phyloP scores from a whole-genome alignment of 2,113 vertebrate genomes.

The Colossoma macropomum region DNA sequence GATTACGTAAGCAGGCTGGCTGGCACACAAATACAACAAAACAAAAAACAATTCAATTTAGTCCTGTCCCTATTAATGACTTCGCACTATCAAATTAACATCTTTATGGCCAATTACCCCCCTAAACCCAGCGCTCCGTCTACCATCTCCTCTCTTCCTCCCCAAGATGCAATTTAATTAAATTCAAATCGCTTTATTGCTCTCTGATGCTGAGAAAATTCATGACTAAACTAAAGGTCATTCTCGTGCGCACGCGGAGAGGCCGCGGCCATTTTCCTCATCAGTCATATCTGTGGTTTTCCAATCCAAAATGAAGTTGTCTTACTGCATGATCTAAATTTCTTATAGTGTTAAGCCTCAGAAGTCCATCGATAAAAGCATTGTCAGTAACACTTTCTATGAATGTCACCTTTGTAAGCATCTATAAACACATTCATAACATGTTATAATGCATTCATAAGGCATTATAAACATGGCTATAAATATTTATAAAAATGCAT shows the following conservation, averaged over 20 bases:
- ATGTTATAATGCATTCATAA: too few relatives aligned
- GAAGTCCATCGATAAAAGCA: neutral
- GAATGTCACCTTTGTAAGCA: too few relatives aligned
- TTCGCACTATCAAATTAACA: slow-evolving; percentile 38
- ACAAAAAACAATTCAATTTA: neutral
- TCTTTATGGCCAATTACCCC: slow-evolving; percentile 26
- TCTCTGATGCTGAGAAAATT: slow-evolving; percentile 18
- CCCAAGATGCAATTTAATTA: slow-evolving; percentile 41
- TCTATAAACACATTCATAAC: too few relatives aligned
- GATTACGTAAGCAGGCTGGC: neutral
- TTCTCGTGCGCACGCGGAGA: neutral
- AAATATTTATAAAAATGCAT: too few relatives aligned
- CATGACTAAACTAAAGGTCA: slow-evolving; percentile 20
- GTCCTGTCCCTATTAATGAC: slow-evolving; percentile 18
- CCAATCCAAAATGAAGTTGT: neutral
- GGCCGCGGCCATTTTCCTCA: slow-evolving; percentile 5
- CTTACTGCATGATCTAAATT: neutral
- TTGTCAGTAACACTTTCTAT: too few relatives aligned
- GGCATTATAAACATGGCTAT: too few relatives aligned
- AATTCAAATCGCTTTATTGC: slow-evolving; percentile 40
- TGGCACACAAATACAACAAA: neutral
- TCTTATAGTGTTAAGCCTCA: neutral
- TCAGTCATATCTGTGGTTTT: neutral
- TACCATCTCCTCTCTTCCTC: slow-evolving; percentile 24
- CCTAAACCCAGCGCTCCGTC: neutral